phyloP scores from a whole-genome alignment of 2,113 vertebrate genomes.

The Daboia siamensis region DNA sequence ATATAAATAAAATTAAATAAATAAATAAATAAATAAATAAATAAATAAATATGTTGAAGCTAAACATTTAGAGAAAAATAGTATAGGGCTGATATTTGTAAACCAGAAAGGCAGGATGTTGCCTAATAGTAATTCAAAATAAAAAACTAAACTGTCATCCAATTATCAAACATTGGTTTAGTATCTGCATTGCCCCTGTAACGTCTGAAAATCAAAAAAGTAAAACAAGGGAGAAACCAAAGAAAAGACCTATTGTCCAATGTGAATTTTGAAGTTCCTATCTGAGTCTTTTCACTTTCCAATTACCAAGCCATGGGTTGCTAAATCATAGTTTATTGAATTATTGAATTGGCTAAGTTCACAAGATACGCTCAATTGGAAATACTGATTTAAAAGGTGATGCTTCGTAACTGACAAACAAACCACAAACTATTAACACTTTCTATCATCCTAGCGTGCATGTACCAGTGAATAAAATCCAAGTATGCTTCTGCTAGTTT shows the following conservation, averaged over 20 bases:
- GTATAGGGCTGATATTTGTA: not conserved
- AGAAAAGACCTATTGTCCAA: no score
- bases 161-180: conserved; percentile 10
- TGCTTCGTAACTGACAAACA: not conserved
- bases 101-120: not conserved
- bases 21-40: no score
- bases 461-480: not conserved
- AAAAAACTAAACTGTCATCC: not conserved
- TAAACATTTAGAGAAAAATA: not conserved
- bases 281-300: no score
- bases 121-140: conserved; percentile 1
- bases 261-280: no score
- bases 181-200: no score
- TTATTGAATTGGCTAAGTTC: not conserved
- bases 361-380: not conserved
- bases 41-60: no score
- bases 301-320: not conserved
- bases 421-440: not conserved
- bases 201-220: no score
- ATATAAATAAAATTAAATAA: no score
- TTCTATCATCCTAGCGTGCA: not conserved
- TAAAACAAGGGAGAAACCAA: not conserved
- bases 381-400: not conserved
- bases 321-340: not conserved
- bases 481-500: not conserved